Evolutionary conservation across 2,797 vertebrate genomes (phyloP).

Genomic region (Glyptemys insculpta): DNA sequence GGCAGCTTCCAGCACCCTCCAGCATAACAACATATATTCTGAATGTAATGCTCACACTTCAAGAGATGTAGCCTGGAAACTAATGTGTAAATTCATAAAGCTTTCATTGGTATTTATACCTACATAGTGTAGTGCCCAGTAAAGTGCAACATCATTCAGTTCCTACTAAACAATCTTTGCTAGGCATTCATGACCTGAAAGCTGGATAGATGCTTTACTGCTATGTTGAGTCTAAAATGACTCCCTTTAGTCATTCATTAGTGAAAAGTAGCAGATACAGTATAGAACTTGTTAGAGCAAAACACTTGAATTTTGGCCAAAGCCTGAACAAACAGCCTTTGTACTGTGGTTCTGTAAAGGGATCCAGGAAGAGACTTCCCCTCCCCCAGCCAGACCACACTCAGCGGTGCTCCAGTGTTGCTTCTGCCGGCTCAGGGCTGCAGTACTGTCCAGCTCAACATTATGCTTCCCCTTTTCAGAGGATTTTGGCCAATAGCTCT

Average conservation of each 20-base stretch:
- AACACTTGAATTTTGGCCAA: neutral
- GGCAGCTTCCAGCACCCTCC: neutral
- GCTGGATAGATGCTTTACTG: neutral
- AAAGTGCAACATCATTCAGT: neutral
- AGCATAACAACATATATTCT: neutral
- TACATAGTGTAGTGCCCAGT: neutral
- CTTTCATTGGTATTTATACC: neutral
- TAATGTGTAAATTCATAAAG: neutral
- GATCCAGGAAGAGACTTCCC: neutral
- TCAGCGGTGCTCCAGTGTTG: neutral
- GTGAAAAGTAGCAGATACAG: neutral
- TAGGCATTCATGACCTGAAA: neutral
- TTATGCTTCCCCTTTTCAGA: neutral
- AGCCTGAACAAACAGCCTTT: neutral
- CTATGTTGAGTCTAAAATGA: neutral
- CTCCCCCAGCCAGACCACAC: accelerated
- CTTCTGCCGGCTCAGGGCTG: neutral
- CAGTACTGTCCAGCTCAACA: neutral
- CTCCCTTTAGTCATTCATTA: neutral
- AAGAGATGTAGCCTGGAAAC: neutral
- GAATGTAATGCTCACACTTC: neutral
- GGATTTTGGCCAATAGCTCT: neutral
- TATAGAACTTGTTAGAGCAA: accelerated
- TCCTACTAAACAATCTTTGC: neutral
- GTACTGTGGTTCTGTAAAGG: neutral